Evolutionary conservation across 2,888 invertebrate genomes (phyloP).

Genomic region (Lordiphosa fenestrarum): DNA sequence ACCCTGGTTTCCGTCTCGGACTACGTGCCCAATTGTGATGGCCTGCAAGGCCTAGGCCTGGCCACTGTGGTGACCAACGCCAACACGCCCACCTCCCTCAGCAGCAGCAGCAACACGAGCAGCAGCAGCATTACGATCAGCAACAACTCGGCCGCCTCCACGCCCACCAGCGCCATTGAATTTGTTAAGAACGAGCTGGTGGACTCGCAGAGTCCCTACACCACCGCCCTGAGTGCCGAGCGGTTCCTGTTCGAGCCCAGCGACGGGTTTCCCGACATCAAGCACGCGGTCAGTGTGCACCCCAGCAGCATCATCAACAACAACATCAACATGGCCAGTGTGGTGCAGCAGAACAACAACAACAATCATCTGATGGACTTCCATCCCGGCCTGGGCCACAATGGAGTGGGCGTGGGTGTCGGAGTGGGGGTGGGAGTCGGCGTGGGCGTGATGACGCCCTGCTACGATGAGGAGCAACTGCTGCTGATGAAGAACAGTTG

Average conservation of each 20-base stretch:
- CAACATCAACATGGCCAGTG: constrained; percentile 49
- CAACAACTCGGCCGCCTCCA: constrained; percentile 35
- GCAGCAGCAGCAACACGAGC: constrained; percentile 7
- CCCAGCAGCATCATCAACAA: constrained; percentile 65
- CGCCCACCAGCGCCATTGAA: constrained; percentile 76
- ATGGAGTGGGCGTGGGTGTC: constrained; percentile 27
- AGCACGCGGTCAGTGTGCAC: constrained; percentile 77
- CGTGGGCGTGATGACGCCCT: constrained; percentile 61
- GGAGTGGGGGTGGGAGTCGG: constrained; percentile 22
- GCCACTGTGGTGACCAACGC: constrained; percentile 28
- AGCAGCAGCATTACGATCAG: constrained; percentile 6
- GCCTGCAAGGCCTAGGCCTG: constrained; percentile 34
- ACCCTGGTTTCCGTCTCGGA: constrained; percentile 41
- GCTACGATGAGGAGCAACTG: constrained; percentile 74
- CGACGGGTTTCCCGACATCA: constrained; percentile 78
- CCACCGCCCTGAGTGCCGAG: constrained; percentile 80
- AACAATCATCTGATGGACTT: constrained; percentile 66
- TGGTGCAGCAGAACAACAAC: constrained; percentile 50
- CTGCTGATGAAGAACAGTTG: constrained; percentile 77
- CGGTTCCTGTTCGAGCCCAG: constrained; percentile 79
- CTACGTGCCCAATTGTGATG: constrained; percentile 62
- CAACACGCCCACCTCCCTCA: constrained; percentile 29
- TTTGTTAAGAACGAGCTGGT: constrained; percentile 80
- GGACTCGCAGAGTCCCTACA: constrained; percentile 80
- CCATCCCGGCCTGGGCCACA: constrained; percentile 46